Evolutionary conservation across 2,113 vertebrate genomes (phyloP), one percentile per base, ranked within the genome.

Genomic region (Eurystomus gularis): DNA sequence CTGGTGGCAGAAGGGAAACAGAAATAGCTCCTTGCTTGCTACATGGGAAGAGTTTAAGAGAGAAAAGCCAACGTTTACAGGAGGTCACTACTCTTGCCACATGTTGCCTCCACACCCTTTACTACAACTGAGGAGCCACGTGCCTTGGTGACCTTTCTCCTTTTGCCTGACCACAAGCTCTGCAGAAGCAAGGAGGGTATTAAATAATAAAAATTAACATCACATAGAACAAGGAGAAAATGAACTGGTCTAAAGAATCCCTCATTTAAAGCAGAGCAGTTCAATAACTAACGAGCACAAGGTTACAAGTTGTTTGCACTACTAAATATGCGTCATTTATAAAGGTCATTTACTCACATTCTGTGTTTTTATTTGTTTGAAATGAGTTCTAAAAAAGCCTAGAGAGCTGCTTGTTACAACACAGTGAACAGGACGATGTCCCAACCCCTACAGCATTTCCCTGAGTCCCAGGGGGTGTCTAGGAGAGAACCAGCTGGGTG

Each of bases 281-380:
- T 16, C 35, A 20, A 2, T 29, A 54, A 58, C 6, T 17, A 70
- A 51, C 0, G 0, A 92, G 69, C 21, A 49, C n/a, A 40, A 71
- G 23, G n/a, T 31, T 42, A 37, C 0, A 1, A 79, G 17, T 0
- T 60, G 42, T n/a, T 64, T 78, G 71, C 29, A 17, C 17, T 39
- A 12, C 26, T 70, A 6, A 62, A 25, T 24, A 61, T 2, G 5
- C 1, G 1, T 33, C 16, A 52, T 14, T 52, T 54, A 6, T 20
- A 69, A 42, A 71, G 61, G 49, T 52, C 1, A 69, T 18, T 88
- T 69, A 55, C 29, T 24, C 57, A 17, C 14, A 61, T 52, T 69
- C 39, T 52, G 23, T 28, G 75, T 64, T 23, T 65, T 62, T 9
- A 16, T 19, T 29, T 24, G 28, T 61, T 91, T 55, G 42, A 73